Percentiles rank a stretch among this genome's conserved stretches.
phyloP scores from a whole-genome alignment of 2,113 vertebrate species.

The Varanus komodoensis region DNA sequence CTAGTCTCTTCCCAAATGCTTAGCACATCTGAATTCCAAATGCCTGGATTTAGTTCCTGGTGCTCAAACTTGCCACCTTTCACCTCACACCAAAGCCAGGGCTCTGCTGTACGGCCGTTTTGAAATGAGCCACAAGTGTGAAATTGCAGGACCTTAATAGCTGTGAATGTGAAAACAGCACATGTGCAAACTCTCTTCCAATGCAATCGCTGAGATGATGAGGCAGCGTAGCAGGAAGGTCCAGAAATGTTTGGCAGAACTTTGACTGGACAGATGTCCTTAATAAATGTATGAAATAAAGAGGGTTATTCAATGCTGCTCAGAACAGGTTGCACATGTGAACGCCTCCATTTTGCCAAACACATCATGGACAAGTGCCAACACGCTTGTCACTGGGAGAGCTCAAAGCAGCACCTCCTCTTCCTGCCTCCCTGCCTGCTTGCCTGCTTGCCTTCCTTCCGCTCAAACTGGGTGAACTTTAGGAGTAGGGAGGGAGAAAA shows the following conservation, averaged over 20 bases:
- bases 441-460: neutral
- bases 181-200: conserved; percentile 55
- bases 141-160: neutral
- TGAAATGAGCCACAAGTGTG: neutral
- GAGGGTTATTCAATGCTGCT: conserved; percentile 77
- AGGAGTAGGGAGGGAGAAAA: neutral
- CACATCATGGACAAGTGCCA: conserved; percentile 68
- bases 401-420: neutral
- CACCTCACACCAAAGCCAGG: too few species aligned
- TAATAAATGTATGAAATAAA: conserved; percentile 64
- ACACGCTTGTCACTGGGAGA: conserved; percentile 8
- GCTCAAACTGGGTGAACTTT: neutral
- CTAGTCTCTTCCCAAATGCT: too few species aligned
- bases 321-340: conserved; percentile 75
- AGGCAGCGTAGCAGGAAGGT: conserved; percentile 63
- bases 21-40: too few species aligned
- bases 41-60: neutral
- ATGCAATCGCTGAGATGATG: conserved; percentile 62
- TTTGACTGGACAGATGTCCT: conserved; percentile 78
- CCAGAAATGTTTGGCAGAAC: conserved; percentile 71
- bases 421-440: neutral
- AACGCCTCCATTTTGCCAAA: conserved; percentile 72
- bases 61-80: neutral
- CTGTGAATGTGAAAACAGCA: conserved; percentile 26
- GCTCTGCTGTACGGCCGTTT: neutral